Percentiles rank a stretch among this genome's conserved stretches.
Evolutionary conservation across 2,797 vertebrate genomes (phyloP).

Genomic region (Crax fasciolata): DNA sequence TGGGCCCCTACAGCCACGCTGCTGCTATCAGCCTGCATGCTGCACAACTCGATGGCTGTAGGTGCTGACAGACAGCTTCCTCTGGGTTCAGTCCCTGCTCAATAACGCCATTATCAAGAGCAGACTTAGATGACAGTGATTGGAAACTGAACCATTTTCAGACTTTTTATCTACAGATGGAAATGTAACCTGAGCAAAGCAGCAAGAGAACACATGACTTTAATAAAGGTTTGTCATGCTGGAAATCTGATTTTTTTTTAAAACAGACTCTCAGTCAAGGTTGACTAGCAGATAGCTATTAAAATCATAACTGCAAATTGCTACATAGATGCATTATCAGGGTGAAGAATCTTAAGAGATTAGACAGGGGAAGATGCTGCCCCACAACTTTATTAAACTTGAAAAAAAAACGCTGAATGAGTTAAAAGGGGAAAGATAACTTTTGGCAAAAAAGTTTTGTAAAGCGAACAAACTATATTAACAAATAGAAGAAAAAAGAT

Average conservation of each 20-base stretch:
- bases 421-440: not conserved
- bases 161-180: constrained; percentile 14
- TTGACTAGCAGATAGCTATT: constrained; percentile 32
- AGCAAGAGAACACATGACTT: not conserved
- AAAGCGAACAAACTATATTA: not conserved
- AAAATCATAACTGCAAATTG: not conserved
- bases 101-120: constrained; percentile 52
- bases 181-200: constrained; percentile 37
- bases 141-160: constrained; percentile 23
- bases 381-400: not conserved
- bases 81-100: not conserved
- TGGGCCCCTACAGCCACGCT: not conserved
- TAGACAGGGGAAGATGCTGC: not conserved
- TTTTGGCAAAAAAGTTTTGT: not conserved
- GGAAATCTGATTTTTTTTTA: not conserved
- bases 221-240: constrained; percentile 9
- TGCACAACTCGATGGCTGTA: not conserved
- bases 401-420: not conserved
- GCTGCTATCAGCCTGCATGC: not conserved
- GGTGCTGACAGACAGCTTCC: constrained; percentile 63
- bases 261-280: not conserved
- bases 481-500: not conserved
- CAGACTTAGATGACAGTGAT: constrained; percentile 50
- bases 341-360: constrained; percentile 20
- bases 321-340: constrained; percentile 9